A percentile compares a stretch with the other conserved stretches of the same genome.
Evolutionary conservation across 2,888 invertebrate genomes (phyloP).

Genomic region (Trissoscelio sp.): DNA sequence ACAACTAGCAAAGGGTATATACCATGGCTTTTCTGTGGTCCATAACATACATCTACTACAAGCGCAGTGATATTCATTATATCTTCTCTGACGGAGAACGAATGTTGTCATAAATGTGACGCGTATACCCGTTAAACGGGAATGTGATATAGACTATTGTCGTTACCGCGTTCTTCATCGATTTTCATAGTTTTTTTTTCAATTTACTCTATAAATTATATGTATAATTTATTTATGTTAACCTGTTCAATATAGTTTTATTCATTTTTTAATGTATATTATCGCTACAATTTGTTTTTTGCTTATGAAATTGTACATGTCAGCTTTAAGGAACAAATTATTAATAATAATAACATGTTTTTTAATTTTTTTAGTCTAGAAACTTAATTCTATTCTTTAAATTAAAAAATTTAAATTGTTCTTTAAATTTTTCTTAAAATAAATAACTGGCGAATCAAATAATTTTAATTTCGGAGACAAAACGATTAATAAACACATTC

Average conservation of each 20-base stretch:
- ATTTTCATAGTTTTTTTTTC: constrained; percentile 30
- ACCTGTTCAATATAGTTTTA: no score
- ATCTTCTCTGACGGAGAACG: constrained; percentile 3
- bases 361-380: no score
- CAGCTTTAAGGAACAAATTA: no score
- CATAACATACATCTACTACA: neutral
- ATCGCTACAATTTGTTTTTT: no score
- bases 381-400: no score
- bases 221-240: no score
- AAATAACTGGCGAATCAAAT: constrained; percentile 5
- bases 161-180: constrained; percentile 14
- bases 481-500: constrained; percentile 33
- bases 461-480: constrained; percentile 19
- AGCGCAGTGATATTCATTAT: neutral
- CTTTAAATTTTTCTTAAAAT: no score
- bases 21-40: neutral
- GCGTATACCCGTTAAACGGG: constrained; percentile 1
- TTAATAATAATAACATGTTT: no score
- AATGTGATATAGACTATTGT: constrained; percentile 1
- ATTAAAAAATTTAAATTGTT: no score
- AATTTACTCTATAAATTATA: no score
- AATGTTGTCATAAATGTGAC: constrained; percentile 29
- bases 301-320: no score
- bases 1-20: neutral
- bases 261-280: no score